Evolutionary conservation across 2,113 vertebrate species (phyloP).

Genomic region (mouse (Mus musculus)): GRCm39 chr3:83798501-83799000

Average conservation of each 20-base stretch:
- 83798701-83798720: neutral
- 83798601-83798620: neutral
- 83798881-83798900: too few species aligned
- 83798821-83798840: neutral
- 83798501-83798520: neutral
- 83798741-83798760: neutral
- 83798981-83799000: neutral
- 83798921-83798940: neutral
- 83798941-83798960: neutral
- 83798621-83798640: neutral
- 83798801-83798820: neutral
- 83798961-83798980: neutral
- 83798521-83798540: neutral
- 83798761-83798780: neutral
- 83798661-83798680: neutral
- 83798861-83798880: too few species aligned
- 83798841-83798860: neutral
- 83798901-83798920: neutral
- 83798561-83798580: neutral
- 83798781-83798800: neutral
- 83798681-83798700: neutral
- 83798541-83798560: neutral
- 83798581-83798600: constrained; percentile 66
- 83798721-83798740: neutral
- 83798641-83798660: neutral